Evolutionary conservation across 2,888 invertebrate species (phyloP).

Genomic region (Cephus pulcher): DNA sequence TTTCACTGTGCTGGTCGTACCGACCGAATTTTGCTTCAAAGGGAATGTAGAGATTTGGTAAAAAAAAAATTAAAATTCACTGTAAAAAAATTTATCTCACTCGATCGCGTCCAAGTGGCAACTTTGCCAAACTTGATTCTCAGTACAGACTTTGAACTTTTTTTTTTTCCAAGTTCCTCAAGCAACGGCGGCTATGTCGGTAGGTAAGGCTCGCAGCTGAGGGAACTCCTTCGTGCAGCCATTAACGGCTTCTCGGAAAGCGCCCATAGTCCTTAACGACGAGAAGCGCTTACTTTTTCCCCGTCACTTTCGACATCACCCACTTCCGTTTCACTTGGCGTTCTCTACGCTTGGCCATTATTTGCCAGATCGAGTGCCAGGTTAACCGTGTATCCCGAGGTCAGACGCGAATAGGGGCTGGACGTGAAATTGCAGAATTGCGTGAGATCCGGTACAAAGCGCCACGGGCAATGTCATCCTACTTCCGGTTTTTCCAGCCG

Average conservation of each 20-base stretch:
- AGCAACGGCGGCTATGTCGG: too few relatives aligned
- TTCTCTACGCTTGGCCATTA: neutral
- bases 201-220: neutral
- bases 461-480: neutral
- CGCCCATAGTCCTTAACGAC: neutral
- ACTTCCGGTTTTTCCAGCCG: neutral
- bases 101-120: neutral
- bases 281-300: neutral
- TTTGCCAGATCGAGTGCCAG: neutral
- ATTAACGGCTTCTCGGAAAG: neutral
- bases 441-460: neutral
- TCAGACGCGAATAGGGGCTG: neutral
- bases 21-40: neutral
- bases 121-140: neutral
- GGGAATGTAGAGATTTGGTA: too few relatives aligned
- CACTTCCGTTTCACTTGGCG: neutral
- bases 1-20: too few relatives aligned
- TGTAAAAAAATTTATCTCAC: neutral
- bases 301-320: neutral
- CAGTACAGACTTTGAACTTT: neutral
- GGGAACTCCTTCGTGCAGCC: neutral
- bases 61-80: neutral
- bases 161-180: neutral
- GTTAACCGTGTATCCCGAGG: neutral
- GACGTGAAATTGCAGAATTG: neutral